A percentile compares a stretch with the other conserved stretches of the same genome.
phyloP scores from a whole-genome alignment of 1,140 invertebrate species.

The Pemphigus obesinymphae region DNA sequence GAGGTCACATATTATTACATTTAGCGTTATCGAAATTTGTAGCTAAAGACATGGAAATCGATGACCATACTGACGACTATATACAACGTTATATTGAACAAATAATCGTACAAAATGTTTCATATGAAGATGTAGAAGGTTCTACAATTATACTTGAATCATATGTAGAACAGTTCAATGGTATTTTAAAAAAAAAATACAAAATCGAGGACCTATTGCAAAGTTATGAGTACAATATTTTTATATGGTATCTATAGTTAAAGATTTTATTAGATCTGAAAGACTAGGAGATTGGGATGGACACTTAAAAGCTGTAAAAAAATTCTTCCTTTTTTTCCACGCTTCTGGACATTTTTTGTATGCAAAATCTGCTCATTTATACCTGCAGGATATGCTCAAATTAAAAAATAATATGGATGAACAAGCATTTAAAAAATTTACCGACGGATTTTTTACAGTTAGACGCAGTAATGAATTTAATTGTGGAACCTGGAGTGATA shows the following conservation, averaged over 20 bases:
- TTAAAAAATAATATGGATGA: neutral
- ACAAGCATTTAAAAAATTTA: neutral
- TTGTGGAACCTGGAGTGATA: neutral
- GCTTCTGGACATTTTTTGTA: neutral
- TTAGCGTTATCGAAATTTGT: neutral
- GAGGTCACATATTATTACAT: slow-evolving; percentile 1
- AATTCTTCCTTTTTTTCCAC: neutral
- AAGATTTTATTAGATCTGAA: no score
- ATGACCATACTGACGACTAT: no score
- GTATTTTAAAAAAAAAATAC: no score
- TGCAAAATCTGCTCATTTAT: neutral
- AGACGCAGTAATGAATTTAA: neutral
- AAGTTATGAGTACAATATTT: neutral
- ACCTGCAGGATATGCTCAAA: no score
- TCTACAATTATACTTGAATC: no score
- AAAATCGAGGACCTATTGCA: no score
- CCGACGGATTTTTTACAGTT: neutral
- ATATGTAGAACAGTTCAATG: no score
- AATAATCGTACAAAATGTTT: no score
- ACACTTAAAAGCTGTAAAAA: neutral
- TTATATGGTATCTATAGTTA: no score
- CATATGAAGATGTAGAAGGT: no score
- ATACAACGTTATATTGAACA: no score
- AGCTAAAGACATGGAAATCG: neutral
- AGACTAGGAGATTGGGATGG: no score